A percentile compares a stretch with the other conserved stretches of the same genome.
Conservation (phyloP, 2,797 vertebrate genomes). For the Delichon dasypus region DNA sequence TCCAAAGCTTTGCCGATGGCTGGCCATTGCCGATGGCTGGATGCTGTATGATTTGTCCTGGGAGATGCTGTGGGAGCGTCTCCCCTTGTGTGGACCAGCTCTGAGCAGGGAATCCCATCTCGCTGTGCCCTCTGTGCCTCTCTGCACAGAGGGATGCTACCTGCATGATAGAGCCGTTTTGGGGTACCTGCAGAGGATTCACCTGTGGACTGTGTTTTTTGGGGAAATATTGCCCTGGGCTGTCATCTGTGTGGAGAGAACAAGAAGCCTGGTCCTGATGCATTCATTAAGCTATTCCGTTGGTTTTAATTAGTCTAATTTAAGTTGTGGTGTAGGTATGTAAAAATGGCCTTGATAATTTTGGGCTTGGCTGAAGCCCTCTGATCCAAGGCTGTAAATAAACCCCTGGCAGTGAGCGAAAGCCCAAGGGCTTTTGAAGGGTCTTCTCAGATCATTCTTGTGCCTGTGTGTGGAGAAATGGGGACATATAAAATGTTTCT, state of each 20-base stretch:
- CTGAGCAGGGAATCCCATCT: rapidly evolving
- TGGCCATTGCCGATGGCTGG: rapidly evolving
- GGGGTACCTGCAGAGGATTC: neutral
- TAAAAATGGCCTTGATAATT: neutral
- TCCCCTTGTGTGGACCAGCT: neutral
- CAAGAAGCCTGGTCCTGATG: neutral
- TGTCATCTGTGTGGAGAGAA: neutral
- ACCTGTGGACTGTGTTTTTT: neutral
- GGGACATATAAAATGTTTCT: neutral
- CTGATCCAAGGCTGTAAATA: neutral
- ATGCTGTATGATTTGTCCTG: rapidly evolving
- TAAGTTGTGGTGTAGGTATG: neutral
- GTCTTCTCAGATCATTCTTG: neutral
- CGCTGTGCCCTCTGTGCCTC: rapidly evolving
- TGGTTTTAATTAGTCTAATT: neutral
- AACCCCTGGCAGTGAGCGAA: neutral
- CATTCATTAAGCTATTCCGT: rapidly evolving
- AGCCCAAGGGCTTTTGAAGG: neutral
- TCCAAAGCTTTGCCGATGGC: neutral
- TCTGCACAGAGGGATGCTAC: rapidly evolving
- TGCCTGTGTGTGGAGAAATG: neutral
- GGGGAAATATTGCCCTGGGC: neutral
- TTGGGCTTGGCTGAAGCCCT: neutral
- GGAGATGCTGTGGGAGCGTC: neutral
- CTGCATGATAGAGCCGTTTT: rapidly evolving